These are phyloP conservation scores for Xyrauchen texanus DNA, from an alignment of 2,113 vertebrate species.

Conservation along the genomic window DNA sequence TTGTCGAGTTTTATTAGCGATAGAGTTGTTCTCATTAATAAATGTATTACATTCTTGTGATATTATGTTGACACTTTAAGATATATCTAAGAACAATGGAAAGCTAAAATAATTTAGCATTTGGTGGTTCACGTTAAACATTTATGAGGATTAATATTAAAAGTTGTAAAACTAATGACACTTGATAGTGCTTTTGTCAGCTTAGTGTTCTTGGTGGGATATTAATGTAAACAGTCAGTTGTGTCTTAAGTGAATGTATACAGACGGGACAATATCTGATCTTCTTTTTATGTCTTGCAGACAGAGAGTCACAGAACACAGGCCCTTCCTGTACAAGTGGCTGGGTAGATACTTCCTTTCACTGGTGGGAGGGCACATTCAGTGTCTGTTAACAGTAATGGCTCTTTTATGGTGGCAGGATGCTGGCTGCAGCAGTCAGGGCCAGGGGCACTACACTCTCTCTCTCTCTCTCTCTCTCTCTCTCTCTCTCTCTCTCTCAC, in stretches of 20 bases:
- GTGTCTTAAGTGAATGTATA: not conserved
- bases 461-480: slow-evolving; percentile 41
- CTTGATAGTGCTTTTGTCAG: slow-evolving; percentile 10
- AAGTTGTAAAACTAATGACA: too few species aligned
- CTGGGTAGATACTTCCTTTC: slow-evolving; percentile 7
- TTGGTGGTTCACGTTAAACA: slow-evolving; percentile 11
- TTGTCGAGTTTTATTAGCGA: too few species aligned
- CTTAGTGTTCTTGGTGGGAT: not conserved
- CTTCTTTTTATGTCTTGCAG: not conserved
- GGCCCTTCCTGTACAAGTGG: slow-evolving; percentile 23
- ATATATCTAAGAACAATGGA: too few species aligned
- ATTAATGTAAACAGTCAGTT: not conserved
- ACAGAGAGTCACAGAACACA: not conserved
- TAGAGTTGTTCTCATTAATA: too few species aligned
- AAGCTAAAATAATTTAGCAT: not conserved
- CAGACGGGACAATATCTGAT: slow-evolving; percentile 2
- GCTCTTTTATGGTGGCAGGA: slow-evolving; percentile 62
- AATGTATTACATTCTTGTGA: too few species aligned
- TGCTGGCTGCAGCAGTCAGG: slow-evolving; percentile 60
- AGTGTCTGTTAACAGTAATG: slow-evolving; percentile 51
- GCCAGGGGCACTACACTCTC: slow-evolving; percentile 65
- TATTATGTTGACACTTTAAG: too few species aligned
- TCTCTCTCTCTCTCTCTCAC: slow-evolving; percentile 42
- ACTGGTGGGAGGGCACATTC: slow-evolving; percentile 18
- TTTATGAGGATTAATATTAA: not conserved